Evolutionary conservation across 2,888 invertebrate species (phyloP).

Genomic region (Rhingia rostrata): DNA sequence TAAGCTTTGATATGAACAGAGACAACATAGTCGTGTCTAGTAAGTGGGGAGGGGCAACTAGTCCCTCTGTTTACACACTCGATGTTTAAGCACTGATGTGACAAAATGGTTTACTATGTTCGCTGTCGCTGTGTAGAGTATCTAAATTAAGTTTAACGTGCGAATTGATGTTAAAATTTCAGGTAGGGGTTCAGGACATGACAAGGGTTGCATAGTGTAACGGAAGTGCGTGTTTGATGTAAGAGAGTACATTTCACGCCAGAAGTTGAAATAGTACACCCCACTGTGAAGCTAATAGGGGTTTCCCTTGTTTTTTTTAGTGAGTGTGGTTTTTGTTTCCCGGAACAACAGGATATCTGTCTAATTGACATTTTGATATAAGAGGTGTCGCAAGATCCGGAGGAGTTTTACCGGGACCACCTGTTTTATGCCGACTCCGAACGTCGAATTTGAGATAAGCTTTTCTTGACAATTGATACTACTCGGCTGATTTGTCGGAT

Average conservation of each 20-base stretch:
- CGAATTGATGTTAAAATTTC: constrained; percentile 57
- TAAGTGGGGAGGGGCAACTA: neutral
- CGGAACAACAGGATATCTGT: too few relatives aligned
- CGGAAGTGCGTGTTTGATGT: constrained; percentile 52
- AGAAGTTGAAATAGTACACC: neutral
- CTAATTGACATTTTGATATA: too few relatives aligned
- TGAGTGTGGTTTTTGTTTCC: too few relatives aligned
- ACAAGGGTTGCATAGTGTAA: neutral
- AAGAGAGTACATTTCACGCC: constrained; percentile 21
- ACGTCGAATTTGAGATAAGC: too few relatives aligned
- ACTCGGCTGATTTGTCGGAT: too few relatives aligned
- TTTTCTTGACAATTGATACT: too few relatives aligned
- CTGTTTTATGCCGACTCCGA: too few relatives aligned
- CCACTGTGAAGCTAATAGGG: too few relatives aligned
- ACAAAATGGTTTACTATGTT: constrained; percentile 17
- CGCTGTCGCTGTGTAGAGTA: constrained; percentile 1
- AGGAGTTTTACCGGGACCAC: too few relatives aligned
- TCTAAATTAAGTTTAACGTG: constrained; percentile 60
- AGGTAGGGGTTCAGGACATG: constrained; percentile 32
- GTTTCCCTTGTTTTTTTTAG: too few relatives aligned
- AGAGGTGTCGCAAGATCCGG: too few relatives aligned
- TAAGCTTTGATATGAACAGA: constrained; percentile 50
- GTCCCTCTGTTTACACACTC: constrained; percentile 27
- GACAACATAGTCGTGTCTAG: constrained; percentile 18
- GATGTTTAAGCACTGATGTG: constrained; percentile 33